Conservation (phyloP, 2,113 vertebrate genomes). For the Physeter macrocephalus region DNA sequence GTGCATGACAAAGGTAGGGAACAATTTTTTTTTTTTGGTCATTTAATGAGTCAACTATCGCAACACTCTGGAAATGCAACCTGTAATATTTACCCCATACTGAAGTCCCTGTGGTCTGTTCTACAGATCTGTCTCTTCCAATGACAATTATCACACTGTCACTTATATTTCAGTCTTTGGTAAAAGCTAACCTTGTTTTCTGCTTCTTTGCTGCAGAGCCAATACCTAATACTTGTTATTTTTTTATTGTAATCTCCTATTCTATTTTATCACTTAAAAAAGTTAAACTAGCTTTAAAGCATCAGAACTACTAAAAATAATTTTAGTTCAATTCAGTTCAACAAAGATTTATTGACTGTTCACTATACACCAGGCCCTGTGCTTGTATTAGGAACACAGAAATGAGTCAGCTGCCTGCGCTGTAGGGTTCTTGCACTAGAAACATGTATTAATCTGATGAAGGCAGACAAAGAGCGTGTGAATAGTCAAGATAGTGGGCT, state of each 20-base stretch:
- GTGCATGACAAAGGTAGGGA: neutral
- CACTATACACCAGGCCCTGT: neutral
- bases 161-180: neutral
- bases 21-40: neutral
- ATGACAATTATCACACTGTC: neutral
- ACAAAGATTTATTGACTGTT: neutral
- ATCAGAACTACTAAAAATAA: constrained; percentile 18
- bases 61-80: neutral
- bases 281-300: neutral
- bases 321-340: constrained; percentile 26
- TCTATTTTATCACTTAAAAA: neutral
- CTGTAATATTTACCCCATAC: neutral
- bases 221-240: neutral
- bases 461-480: neutral
- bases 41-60: neutral
- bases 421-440: neutral
- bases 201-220: neutral
- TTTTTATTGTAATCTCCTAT: neutral
- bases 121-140: neutral
- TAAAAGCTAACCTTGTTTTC: neutral
- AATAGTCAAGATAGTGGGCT: constrained; percentile 4
- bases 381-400: neutral
- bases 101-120: neutral
- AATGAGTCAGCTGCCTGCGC: neutral
- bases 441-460: neutral